These are phyloP conservation scores for Tetramorium bicarinatum DNA, from an alignment of 2,888 invertebrate genomes.

Conservation along the genomic window DNA sequence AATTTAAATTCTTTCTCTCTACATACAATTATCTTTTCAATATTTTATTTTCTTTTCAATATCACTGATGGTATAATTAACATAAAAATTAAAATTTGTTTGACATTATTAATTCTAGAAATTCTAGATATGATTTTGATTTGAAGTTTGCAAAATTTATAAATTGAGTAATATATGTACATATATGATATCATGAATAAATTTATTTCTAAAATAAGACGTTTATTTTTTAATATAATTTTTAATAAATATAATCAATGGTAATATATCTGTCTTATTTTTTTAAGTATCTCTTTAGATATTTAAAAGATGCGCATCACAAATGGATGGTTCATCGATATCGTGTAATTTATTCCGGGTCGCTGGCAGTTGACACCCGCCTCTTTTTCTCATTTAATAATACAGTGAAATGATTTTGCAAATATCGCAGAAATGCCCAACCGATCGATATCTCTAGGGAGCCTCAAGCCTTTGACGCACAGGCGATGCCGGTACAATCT, in stretches of 20 bases:
- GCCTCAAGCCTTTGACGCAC: conserved; percentile 36
- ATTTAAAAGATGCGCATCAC: background rate
- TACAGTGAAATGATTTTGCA: conserved; percentile 60
- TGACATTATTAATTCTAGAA: background rate
- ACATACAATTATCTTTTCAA: background rate
- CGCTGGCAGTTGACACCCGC: conserved; percentile 12
- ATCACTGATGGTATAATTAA: background rate
- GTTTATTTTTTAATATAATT: background rate
- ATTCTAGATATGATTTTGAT: background rate
- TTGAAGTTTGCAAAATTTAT: background rate
- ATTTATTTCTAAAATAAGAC: background rate
- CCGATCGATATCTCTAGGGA: conserved; percentile 38
- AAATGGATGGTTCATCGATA: conserved; percentile 12
- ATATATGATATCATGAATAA: background rate
- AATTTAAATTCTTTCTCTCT: background rate
- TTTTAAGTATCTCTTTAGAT: background rate
- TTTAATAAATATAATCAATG: conserved; percentile 1
- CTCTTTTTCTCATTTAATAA: conserved; percentile 36
- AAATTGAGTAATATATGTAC: background rate
- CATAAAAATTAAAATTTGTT: background rate
- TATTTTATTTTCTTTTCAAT: background rate
- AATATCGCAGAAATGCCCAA: conserved; percentile 44
- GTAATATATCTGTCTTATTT: background rate
- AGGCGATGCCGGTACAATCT: conserved; percentile 37
- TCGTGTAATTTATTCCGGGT: conserved; percentile 53